phyloP scores from a whole-genome alignment of 2,888 invertebrate species.

The Trilocha varians region DNA sequence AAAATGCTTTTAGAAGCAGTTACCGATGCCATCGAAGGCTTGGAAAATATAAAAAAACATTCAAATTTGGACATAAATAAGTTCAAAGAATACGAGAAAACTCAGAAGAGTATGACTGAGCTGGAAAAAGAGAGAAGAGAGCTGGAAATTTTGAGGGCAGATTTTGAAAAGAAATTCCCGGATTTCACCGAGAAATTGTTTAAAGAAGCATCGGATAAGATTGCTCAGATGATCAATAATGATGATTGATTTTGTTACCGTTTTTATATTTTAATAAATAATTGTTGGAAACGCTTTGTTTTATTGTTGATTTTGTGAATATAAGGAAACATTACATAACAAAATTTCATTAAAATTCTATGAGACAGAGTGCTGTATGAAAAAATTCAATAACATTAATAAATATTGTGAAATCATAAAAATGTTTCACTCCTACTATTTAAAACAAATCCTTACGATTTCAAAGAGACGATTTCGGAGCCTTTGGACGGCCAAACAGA shows the following conservation, averaged over 20 bases:
- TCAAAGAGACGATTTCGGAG: too few species aligned
- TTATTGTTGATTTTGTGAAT: too few species aligned
- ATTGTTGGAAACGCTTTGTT: too few species aligned
- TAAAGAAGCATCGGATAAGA: constrained; percentile 45
- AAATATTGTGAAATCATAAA: too few species aligned
- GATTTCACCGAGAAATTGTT: constrained; percentile 46
- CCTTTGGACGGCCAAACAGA: too few species aligned
- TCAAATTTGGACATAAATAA: constrained; percentile 43
- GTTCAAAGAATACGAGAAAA: constrained; percentile 40
- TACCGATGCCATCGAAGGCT: constrained; percentile 48
- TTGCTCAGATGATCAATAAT: constrained; percentile 36
- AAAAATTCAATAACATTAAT: too few species aligned
- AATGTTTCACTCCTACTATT: too few species aligned
- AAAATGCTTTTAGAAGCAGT: constrained; percentile 54
- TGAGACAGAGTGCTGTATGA: too few species aligned
- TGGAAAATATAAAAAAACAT: constrained; percentile 51
- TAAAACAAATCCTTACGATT: too few species aligned
- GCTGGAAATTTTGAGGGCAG: constrained; percentile 35
- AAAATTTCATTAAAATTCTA: too few species aligned
- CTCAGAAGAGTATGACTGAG: constrained; percentile 26
- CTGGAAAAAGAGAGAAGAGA: constrained; percentile 39
- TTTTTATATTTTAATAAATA: too few species aligned
- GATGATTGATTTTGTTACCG: constrained; percentile 19
- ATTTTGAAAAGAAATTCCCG: constrained; percentile 49
- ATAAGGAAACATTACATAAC: too few species aligned